Conservation (phyloP, 2,113 vertebrate genomes). For the Platysteira castanea region DNA sequence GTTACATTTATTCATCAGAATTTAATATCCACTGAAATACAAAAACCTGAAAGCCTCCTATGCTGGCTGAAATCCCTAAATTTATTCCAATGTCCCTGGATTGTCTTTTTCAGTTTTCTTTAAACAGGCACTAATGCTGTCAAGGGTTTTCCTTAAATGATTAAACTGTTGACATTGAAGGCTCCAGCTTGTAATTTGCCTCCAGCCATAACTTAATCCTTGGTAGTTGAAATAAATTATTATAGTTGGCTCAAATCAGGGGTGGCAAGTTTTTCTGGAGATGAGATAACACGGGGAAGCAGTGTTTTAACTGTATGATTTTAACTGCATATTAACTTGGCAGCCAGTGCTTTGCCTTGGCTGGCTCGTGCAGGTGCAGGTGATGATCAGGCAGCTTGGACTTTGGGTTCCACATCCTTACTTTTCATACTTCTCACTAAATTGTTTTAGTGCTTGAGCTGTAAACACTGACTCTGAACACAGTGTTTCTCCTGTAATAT, state of each 20-base stretch:
- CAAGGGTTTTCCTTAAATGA: not conserved
- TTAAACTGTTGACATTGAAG: not conserved
- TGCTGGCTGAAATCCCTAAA: not conserved
- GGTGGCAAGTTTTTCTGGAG: not conserved
- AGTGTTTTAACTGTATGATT: not conserved
- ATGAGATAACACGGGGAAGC: not conserved
- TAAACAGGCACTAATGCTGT: not conserved
- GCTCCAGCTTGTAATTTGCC: constrained; percentile 5
- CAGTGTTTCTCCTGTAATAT: not conserved
- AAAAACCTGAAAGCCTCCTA: not conserved
- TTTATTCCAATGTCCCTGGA: not conserved
- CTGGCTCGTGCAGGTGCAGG: not conserved
- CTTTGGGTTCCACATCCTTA: not conserved
- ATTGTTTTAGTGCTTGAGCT: not conserved
- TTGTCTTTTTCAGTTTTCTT: not conserved
- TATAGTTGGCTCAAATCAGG: not conserved
- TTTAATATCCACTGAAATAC: not conserved
- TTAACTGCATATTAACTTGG: not conserved
- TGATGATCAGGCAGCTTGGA: not conserved
- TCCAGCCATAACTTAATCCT: constrained; percentile 5
- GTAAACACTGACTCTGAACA: not conserved
- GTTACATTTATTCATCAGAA: not conserved
- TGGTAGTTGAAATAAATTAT: not conserved
- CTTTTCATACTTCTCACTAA: not conserved
- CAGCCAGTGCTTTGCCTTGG: not conserved